Conservation (phyloP, 2,888 invertebrate genomes). For the Drosophila gaucha region DNA sequence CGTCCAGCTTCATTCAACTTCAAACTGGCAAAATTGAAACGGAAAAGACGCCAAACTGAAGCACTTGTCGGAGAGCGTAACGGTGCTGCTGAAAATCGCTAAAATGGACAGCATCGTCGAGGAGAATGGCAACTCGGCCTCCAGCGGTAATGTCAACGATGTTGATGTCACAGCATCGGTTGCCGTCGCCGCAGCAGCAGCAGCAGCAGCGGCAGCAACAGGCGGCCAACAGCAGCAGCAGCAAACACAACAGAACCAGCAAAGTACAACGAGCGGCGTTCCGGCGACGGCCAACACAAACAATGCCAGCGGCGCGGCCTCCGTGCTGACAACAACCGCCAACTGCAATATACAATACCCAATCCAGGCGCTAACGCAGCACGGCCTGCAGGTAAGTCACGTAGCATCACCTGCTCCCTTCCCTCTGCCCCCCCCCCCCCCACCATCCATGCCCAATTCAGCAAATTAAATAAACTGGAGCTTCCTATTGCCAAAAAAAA, state of each 20-base stretch:
- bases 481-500: too few relatives aligned
- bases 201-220: slow-evolving; percentile 44
- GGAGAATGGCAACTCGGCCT: slow-evolving; percentile 90
- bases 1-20: slow-evolving; percentile 47
- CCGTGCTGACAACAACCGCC: slow-evolving; percentile 87
- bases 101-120: slow-evolving; percentile 95
- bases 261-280: slow-evolving; percentile 70
- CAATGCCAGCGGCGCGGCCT: slow-evolving; percentile 59
- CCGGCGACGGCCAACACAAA: slow-evolving; percentile 62
- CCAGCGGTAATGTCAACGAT: slow-evolving; percentile 75
- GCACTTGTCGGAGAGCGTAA: slow-evolving; percentile 86
- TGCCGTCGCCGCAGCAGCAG: slow-evolving; percentile 41
- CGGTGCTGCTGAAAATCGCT: slow-evolving; percentile 86
- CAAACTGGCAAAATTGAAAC: slow-evolving; percentile 84
- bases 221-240: slow-evolving; percentile 55
- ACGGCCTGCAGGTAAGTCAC: slow-evolving; percentile 88
- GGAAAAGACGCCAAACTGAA: slow-evolving; percentile 84
- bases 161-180: slow-evolving; percentile 58
- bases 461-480: too few relatives aligned
- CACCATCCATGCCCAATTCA: too few relatives aligned
- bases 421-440: neutral
- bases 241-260: slow-evolving; percentile 76
- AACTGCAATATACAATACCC: slow-evolving; percentile 93
- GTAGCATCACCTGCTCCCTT: too few relatives aligned
- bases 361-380: slow-evolving; percentile 85